Evolutionary conservation across 2,888 invertebrate species (phyloP), one percentile per base, ranked within the genome.

Genomic region (Clusia tigrina): DNA sequence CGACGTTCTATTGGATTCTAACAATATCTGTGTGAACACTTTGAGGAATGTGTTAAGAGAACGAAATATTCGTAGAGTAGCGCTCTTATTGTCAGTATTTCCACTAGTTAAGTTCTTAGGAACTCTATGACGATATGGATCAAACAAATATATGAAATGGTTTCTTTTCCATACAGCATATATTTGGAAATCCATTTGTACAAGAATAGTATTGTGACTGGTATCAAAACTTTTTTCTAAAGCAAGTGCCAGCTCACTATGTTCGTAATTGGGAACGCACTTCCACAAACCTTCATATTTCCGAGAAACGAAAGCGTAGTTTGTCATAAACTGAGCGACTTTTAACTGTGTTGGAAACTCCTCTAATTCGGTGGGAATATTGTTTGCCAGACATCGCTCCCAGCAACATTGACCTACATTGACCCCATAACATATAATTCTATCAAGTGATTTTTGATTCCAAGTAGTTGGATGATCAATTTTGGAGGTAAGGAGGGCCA

Each of bases 401-500:
- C 79, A 81, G 55, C 76, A 79, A 12, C 70, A 66, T 24, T 75
- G 76, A 61, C 79, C 80, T 64, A 79, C 75, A 51, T 74, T 73
- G 5, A 78, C 76, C 2, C 82, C 83, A 66, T 80, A 76, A 38
- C 81, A 77, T 10, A 83, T 66, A 10, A 83, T 71, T 57, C 77
- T 80, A 55, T 83, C 79, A 1, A 78, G 54, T 17, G 74, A 75
- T 56, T 71, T 74, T 51, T 65, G 63, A 51, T 81, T 76, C 83
- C 83, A 83, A 0, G 79, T 79, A 5, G 80, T 78, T 1, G 83
- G 76, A 63, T 80, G 74, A 67, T 83, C 82, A 32, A 83, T 77
- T 65, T 82, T 83, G 0, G 82, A 76, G 20, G 77, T 78, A 18
- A 81, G 48, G 1, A 81, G 70, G 0, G 79, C 74, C 12, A 74